A percentile compares a stretch with the other conserved stretches of the same genome.
phyloP scores from a whole-genome alignment of 2,888 invertebrate species.

The Acrocera orbiculus region DNA sequence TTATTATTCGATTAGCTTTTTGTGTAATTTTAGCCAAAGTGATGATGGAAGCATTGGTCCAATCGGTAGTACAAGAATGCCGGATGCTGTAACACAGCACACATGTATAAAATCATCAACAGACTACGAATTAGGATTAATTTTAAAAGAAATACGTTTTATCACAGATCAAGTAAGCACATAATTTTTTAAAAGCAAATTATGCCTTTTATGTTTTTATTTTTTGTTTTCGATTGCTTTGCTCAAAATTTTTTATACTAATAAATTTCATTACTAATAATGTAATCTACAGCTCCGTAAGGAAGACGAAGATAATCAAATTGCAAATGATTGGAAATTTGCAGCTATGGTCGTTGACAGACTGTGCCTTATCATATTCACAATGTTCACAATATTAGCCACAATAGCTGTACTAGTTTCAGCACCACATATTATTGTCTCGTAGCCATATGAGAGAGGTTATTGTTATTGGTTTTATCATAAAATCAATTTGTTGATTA shows the following conservation, averaged over 20 bases:
- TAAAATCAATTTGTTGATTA: constrained; percentile 36
- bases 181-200: not conserved
- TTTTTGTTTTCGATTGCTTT: not conserved
- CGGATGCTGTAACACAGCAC: constrained; percentile 57
- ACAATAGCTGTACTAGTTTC: constrained; percentile 93
- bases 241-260: no score
- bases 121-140: constrained; percentile 85
- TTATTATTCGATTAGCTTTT: no score
- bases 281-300: constrained; percentile 61
- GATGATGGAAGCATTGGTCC: constrained; percentile 33
- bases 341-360: constrained; percentile 99
- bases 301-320: constrained; percentile 85
- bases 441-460: constrained; percentile 35
- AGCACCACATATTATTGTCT: constrained; percentile 63
- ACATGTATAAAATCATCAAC: constrained; percentile 66
- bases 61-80: constrained; percentile 52
- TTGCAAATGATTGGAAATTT: constrained; percentile 98
- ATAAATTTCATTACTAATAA: no score
- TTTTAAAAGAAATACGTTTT: constrained; percentile 84
- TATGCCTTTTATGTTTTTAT: not conserved
- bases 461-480: constrained; percentile 36
- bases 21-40: constrained; percentile 28
- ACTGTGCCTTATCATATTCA: constrained; percentile 99
- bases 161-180: constrained; percentile 70
- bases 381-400: constrained; percentile 93